Base-by-base conservation (phyloP, 2,888 invertebrate genomes). In the Lasius platythorax region DNA sequence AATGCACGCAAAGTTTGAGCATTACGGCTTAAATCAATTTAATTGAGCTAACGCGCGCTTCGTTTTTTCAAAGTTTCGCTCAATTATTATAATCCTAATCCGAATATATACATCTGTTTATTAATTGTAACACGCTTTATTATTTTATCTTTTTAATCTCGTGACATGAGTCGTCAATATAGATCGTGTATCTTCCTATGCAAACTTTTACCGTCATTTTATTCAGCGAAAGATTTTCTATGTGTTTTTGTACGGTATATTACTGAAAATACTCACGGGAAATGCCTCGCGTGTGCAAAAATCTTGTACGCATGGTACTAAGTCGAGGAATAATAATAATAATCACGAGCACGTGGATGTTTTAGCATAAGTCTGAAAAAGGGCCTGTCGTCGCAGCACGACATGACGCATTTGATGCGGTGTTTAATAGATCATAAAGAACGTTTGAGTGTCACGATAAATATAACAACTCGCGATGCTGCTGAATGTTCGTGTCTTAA, bases 361-460 rank as follows among this genome's bases (percentile, higher is more conserved):
- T 84, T 72, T 66, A 73, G 46, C 86, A 83, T 86, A 86, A 78
- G n/a, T 79, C 53, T 82, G 40, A 78, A 81, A 82, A 87, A 85
- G 81, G 87, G 82, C 85, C 84, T 86, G 83, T 87, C 85, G 89
- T 87, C 85, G 83, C 87, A 79, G 87, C 79, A 23, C 84, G 88
- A 87, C 89, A 87, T 90, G 91, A 92, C 92, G 91, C 91, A 89
- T 93, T 94, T 93, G 93, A 92, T 93, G 93, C 86, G 92, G 93
- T 93, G 92, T 92, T 95, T 94, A 94, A 94, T 94, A 95, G 94
- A 94, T 93, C 94, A 92, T 95, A 94, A 94, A 94, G 90, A 87
- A 89, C 90, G 92, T 92, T 95, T 94, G 92, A 95, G 94, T 94
- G 91, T 94, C 94, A 91, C 94, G 94, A 94, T 94, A 94, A 94